Conservation (phyloP, 2,113 vertebrate species). For the Cervus canadensis region DNA sequence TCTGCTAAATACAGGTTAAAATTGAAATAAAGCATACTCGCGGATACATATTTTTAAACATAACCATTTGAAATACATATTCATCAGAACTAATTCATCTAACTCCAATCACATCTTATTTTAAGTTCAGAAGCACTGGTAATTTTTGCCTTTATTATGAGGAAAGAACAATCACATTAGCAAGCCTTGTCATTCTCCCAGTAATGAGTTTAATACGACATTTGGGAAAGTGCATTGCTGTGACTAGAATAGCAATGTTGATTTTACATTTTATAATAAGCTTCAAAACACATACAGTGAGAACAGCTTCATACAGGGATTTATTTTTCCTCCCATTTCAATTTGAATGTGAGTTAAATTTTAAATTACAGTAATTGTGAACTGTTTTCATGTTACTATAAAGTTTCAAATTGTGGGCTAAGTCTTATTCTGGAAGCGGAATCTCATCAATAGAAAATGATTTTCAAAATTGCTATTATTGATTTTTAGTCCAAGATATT, state of each 20-base stretch:
- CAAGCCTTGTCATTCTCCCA: slow-evolving; percentile 69
- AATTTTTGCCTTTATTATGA: slow-evolving; percentile 78
- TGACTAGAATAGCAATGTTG: slow-evolving; percentile 70
- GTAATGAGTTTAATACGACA: slow-evolving; percentile 74
- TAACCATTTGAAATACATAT: slow-evolving; percentile 64
- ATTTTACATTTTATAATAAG: slow-evolving; percentile 74
- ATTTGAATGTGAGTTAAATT: slow-evolving; percentile 80
- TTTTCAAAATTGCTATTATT: slow-evolving; percentile 63
- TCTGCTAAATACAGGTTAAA: slow-evolving; percentile 3
- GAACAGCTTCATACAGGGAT: slow-evolving; percentile 32
- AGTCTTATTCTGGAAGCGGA: slow-evolving; percentile 52
- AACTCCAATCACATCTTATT: slow-evolving; percentile 72
- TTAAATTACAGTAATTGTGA: slow-evolving; percentile 80
- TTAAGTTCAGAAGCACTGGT: slow-evolving; percentile 66
- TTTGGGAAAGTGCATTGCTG: slow-evolving; percentile 70
- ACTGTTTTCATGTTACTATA: slow-evolving; percentile 67
- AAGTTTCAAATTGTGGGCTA: slow-evolving; percentile 65
- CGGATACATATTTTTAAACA: slow-evolving; percentile 35
- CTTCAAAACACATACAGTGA: slow-evolving; percentile 54
- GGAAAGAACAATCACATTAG: slow-evolving; percentile 77
- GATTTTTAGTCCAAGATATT: slow-evolving; percentile 21
- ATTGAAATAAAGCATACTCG: neutral
- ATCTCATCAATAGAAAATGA: slow-evolving; percentile 62
- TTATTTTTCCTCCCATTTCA: slow-evolving; percentile 62
- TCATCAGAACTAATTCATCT: slow-evolving; percentile 71